A percentile compares a stretch with the other conserved stretches of the same genome.
Evolutionary conservation across 2,797 vertebrate species (phyloP).

Genomic region (Hyperoplus immaculatus): DNA sequence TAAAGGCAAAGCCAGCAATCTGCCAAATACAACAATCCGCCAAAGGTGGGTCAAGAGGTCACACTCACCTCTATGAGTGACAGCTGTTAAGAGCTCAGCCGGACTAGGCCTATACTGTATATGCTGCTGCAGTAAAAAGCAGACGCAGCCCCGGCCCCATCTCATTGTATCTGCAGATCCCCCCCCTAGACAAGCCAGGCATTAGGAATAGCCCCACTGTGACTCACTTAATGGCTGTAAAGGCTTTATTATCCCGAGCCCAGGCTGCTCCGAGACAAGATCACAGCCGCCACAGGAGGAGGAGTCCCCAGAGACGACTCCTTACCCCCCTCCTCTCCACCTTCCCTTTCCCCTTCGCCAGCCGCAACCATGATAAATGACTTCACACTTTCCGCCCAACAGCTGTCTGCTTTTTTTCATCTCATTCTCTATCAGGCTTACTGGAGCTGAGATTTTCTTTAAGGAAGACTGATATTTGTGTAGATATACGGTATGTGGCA

Average conservation of each 20-base stretch:
- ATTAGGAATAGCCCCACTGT: conserved; percentile 54
- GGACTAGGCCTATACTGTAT: conserved; percentile 3
- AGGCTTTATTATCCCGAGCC: conserved; percentile 73
- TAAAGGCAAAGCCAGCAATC: conserved; percentile 50
- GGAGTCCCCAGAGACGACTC: conserved; percentile 62
- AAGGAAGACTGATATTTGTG: conserved; percentile 30
- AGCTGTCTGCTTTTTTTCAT: conserved; percentile 52
- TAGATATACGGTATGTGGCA: conserved; percentile 43
- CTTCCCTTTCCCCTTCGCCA: conserved; percentile 42
- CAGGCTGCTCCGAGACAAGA: conserved; percentile 65
- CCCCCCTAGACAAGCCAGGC: conserved; percentile 40
- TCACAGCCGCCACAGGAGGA: conserved; percentile 71
- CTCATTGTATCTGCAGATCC: conserved; percentile 32
- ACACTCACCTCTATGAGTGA: conserved; percentile 57
- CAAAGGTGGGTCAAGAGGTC: conserved; percentile 58
- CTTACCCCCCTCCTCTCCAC: conserved; percentile 28
- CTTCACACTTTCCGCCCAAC: conserved; percentile 67
- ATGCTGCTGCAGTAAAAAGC: conserved; percentile 17
- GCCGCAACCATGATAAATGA: conserved; percentile 70
- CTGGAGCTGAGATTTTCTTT: conserved; percentile 23
- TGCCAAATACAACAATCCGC: conserved; percentile 57
- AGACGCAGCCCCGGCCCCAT: conserved; percentile 4
- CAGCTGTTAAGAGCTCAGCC: conserved; percentile 60
- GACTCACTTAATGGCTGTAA: conserved; percentile 72
- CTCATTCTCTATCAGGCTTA: conserved; percentile 25